Base-by-base conservation (phyloP, 64 coral and sea anemone species). In the Platygyra sinensis region DNA sequence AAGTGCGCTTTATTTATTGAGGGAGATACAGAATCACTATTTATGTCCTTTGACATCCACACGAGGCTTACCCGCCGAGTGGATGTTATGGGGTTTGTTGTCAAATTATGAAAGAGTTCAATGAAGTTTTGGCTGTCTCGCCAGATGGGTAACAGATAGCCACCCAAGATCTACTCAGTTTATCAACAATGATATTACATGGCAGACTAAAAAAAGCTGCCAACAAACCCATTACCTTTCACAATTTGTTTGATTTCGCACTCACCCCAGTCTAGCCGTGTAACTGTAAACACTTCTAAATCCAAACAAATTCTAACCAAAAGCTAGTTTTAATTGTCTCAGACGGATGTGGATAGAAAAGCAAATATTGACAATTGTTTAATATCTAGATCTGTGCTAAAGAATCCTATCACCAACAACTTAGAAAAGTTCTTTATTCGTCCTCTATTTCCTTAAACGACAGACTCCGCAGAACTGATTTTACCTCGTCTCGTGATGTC, bases 141-240 rank as follows among this genome's bases (percentile, higher is more conserved):
- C 38, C 22, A 71, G 81, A 85, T 85, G 20, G 65, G 63, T 85
- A 67, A n/a, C 32, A 51, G 81, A 85, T 85, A 85, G 62, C 81
- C 62, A 85, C 81, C 81, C 81, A 72, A 22, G 63, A 8, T 64
- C 62, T 51, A 51, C 42, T 25, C 81, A 69, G 17, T 85, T 71
- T 30, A 62, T 80, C 55, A 61, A 31, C n/a, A 69, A 33, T 62
- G 52, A 32, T 80, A 32, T 85, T 52, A 51, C 62, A 69, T 6
- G 18, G 31, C 29, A 31, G 8, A 83, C 30, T 31, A 64, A 83
- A 67, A 83, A 39, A 18, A 30, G n/a, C 71, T 13, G 54, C 71
- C 5, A 51, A 52, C 15, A 77, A 32, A 49, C 0, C 18, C 33
- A 51, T 77, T 77, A 50, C 4, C 9, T 20, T 77, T 75, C 7